phyloP scores from a whole-genome alignment of 2,888 invertebrate species.

The Cerceris ruficornis region DNA sequence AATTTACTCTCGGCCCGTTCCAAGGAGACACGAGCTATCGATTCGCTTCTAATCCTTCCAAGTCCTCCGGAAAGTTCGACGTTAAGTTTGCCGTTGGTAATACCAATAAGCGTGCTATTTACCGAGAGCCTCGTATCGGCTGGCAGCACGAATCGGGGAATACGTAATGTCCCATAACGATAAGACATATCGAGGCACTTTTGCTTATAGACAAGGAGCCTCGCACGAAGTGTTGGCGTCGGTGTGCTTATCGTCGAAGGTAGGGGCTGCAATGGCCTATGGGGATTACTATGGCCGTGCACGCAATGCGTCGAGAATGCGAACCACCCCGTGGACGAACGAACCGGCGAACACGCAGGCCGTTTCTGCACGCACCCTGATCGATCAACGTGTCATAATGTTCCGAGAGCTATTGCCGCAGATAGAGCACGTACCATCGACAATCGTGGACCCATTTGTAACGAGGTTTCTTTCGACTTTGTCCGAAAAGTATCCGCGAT shows the following conservation, averaged over 20 bases:
- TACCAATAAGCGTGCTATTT: conserved; percentile 6
- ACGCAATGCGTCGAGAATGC: conserved; percentile 72
- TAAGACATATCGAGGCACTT: conserved; percentile 54
- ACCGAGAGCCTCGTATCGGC: conserved; percentile 10
- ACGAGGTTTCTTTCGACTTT: conserved; percentile 27
- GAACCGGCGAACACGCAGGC: conserved; percentile 65
- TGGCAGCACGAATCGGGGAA: conserved; percentile 34
- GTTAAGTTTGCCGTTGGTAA: background rate
- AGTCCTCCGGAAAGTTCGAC: background rate
- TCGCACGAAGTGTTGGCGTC: conserved; percentile 54
- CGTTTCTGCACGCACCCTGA: conserved; percentile 66
- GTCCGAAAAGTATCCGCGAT: background rate
- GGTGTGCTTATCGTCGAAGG: conserved; percentile 58
- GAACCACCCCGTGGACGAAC: conserved; percentile 60
- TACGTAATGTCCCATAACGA: conserved; percentile 51
- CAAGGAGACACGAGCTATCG: background rate
- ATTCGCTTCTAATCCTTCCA: background rate
- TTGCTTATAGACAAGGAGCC: conserved; percentile 49
- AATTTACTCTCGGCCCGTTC: background rate
- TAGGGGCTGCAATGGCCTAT: conserved; percentile 41
- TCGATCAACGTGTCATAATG: conserved; percentile 70
- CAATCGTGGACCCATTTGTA: conserved; percentile 31
- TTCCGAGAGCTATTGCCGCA: conserved; percentile 41
- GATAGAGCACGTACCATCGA: conserved; percentile 35
- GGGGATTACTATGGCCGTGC: conserved; percentile 61